Evolutionary conservation across 2,888 invertebrate species (phyloP), one percentile per base, ranked within the genome.

Genomic region (Hypomecis punctinalis): DNA sequence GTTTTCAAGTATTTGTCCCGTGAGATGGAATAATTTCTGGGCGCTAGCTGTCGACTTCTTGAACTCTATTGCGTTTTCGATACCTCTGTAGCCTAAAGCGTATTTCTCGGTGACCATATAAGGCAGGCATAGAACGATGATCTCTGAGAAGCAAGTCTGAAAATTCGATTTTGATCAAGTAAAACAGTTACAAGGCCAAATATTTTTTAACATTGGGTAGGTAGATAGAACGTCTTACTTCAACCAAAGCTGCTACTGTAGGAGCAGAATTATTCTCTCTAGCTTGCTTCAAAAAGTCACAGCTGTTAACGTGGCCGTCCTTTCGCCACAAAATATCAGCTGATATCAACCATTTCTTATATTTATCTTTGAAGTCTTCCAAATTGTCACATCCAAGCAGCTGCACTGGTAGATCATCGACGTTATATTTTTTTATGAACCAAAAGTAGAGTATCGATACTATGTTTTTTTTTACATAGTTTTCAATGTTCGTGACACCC

Each of bases 401-500:
- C 43, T 72, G 70, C 48, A 91, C 79, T 0, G 94, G 94, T 53
- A 94, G 87, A 11, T 84, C 83, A n/a, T 85, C 77, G 3, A 93
- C 68, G 3, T 76, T 75, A 60, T 85, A 83, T 10, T 85, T 82
- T 43, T 82, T 83, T 6, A 80, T 72, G 67, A 93, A 86, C 94
- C 95, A 95, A 66, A 81, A 86, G 52, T 90, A 79, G 11, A 95
- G 66, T 48, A 95, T 75, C 36, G 88, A 88, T 52, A 93, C 77
- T n/a, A 94, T 82, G 76, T 94, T 93, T 13, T 85, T 76, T 46
- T 84, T 82, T 13, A 91, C 76, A 71, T 90, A 92, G 13, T 75
- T 69, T 76, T 88, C 70, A 76, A 86, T 62, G 80, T 80, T 70
- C 72, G 74, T 72, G 59, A 76, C 66, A 59, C 83, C 74, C 60